Evolutionary conservation across 92 coral and sea anemone species (phyloP).

Genomic region (Phenganax marumi): DNA sequence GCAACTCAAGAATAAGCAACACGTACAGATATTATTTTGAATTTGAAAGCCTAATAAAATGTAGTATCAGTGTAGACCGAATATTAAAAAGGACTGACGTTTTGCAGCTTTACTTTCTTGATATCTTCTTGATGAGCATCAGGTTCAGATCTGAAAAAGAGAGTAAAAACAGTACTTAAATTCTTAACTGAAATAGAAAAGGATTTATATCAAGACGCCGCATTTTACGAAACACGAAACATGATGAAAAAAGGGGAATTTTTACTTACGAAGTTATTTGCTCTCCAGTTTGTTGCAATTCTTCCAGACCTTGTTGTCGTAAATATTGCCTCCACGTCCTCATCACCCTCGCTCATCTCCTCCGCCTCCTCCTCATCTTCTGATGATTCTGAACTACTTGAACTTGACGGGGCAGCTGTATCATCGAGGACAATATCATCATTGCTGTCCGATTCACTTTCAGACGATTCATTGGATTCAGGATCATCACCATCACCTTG

Average conservation of each 20-base stretch:
- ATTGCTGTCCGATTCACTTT: constrained; percentile 1
- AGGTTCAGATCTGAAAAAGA: constrained; percentile 39
- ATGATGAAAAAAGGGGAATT: neutral
- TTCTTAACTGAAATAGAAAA: constrained; percentile 34
- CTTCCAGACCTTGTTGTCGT: constrained; percentile 41
- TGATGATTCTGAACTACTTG: constrained; percentile 23
- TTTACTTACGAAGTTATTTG: constrained; percentile 11
- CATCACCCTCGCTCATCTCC: constrained; percentile 29
- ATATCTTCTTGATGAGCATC: constrained; percentile 43
- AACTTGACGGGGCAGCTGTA: constrained; percentile 42
- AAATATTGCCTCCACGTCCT: constrained; percentile 37
- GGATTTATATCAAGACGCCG: constrained; percentile 28
- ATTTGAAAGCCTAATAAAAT: too few relatives aligned
- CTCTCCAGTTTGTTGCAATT: constrained; percentile 47
- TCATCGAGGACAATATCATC: constrained; percentile 43
- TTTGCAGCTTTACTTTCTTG: constrained; percentile 34
- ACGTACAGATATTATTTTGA: too few relatives aligned
- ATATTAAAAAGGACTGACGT: constrained; percentile 20
- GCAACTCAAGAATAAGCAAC: too few relatives aligned
- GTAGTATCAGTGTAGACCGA: neutral
- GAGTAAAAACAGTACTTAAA: constrained; percentile 28
- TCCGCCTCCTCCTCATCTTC: constrained; percentile 30
- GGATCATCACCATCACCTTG: too few relatives aligned
- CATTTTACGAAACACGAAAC: constrained; percentile 36
- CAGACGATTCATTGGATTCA: neutral